Conservation (phyloP, 1,140 invertebrate species). For the Ceratosolen solmsi region DNA sequence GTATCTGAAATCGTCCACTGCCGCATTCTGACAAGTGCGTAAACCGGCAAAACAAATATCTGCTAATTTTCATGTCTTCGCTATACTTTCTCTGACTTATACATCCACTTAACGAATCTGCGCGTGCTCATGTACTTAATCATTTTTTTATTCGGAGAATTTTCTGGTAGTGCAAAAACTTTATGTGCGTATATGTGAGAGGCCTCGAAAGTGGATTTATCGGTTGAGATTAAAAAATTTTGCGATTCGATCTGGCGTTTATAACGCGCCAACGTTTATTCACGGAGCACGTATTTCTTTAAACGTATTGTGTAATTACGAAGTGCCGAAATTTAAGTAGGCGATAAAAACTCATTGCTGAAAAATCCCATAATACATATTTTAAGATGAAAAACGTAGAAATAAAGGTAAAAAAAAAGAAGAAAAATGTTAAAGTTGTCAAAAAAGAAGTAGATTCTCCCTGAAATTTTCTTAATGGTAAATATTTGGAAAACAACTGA, state of each 20-base stretch:
- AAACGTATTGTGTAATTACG: conserved; percentile 6
- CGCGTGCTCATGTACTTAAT: background rate
- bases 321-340: background rate
- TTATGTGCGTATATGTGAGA: no score
- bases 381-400: conserved; percentile 17
- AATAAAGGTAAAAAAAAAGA: background rate
- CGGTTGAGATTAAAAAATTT: background rate
- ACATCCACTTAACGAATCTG: background rate
- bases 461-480: no score
- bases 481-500: background rate
- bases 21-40: background rate
- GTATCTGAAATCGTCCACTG: background rate
- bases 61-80: background rate
- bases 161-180: no score
- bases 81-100: background rate
- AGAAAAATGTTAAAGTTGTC: background rate
- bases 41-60: background rate
- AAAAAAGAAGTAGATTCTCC: no score
- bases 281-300: background rate
- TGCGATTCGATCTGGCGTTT: background rate
- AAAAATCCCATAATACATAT: background rate
- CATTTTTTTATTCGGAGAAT: conserved; percentile 12
- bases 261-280: conserved; percentile 4
- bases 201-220: conserved; percentile 16
- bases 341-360: conserved; percentile 22